These are phyloP conservation scores for Caenorhabditis becei DNA, from an alignment of 2,888 invertebrate genomes.

Conservation along the genomic window DNA sequence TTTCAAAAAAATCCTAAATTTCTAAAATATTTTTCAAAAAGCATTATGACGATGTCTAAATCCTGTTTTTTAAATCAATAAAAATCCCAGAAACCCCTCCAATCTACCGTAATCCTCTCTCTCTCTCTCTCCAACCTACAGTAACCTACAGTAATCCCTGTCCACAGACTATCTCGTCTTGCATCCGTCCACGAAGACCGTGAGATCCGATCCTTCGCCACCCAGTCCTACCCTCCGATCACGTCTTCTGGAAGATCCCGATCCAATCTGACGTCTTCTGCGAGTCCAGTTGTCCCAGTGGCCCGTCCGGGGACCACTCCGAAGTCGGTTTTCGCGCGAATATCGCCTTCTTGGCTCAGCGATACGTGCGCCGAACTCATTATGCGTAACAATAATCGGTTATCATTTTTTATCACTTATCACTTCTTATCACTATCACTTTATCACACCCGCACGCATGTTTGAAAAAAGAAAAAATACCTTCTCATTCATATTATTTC, in stretches of 20 bases:
- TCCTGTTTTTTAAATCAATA: too few species aligned
- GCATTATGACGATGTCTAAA: too few species aligned
- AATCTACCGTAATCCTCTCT: constrained; percentile 1
- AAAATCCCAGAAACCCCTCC: too few species aligned
- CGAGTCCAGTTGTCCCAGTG: too few species aligned
- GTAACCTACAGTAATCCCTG: too few species aligned
- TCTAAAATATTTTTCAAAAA: too few species aligned
- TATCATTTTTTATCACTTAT: constrained; percentile 27
- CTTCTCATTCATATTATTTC: not conserved
- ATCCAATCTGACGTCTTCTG: constrained; percentile 32
- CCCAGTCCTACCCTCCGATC: constrained; percentile 10
- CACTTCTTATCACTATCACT: constrained; percentile 22
- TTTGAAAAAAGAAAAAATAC: too few species aligned
- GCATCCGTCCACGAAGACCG: constrained; percentile 35
- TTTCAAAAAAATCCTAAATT: too few species aligned
- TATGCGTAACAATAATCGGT: constrained; percentile 63
- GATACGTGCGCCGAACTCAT: constrained; percentile 62
- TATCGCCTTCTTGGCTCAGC: constrained; percentile 66
- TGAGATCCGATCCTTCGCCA: constrained; percentile 36
- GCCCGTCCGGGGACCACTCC: not conserved
- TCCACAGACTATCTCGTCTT: constrained; percentile 44
- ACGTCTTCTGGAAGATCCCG: constrained; percentile 23
- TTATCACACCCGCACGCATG: constrained; percentile 2
- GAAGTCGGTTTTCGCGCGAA: constrained; percentile 69
- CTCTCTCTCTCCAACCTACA: too few species aligned